A percentile compares a stretch with the other conserved stretches of the same genome.
These are phyloP conservation scores for Smutsia temminckii DNA, from an alignment of 2,797 vertebrate species.

Conservation along the genomic window DNA sequence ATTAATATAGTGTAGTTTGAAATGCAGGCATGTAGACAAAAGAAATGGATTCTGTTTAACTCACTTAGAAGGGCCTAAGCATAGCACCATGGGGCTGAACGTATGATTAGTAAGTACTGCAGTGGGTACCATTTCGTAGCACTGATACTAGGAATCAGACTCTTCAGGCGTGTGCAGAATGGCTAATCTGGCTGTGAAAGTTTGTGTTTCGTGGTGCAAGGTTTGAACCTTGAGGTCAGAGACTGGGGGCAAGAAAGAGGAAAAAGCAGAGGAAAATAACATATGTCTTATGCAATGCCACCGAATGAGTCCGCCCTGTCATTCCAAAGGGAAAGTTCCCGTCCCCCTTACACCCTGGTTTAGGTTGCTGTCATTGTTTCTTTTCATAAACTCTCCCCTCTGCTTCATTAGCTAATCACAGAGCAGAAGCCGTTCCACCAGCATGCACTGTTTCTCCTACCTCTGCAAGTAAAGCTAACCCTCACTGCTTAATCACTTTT, in stretches of 20 bases:
- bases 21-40: not conserved
- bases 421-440: conserved; percentile 74
- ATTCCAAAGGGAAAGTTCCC: not conserved
- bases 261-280: not conserved
- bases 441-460: conserved; percentile 73
- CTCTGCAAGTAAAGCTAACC: conserved; percentile 81
- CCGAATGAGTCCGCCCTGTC: too few relatives aligned
- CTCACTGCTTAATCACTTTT: conserved; percentile 84
- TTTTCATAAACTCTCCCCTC: conserved; percentile 64
- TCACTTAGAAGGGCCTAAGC: conserved; percentile 1
- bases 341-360: not conserved
- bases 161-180: not conserved
- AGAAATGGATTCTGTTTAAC: conserved; percentile 35
- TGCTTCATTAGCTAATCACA: conserved; percentile 79
- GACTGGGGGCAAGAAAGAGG: not conserved
- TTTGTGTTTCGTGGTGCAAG: not conserved
- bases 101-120: not conserved
- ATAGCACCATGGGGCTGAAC: not conserved
- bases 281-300: not conserved
- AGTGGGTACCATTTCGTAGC: not conserved
- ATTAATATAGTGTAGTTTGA: conserved; percentile 45
- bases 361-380: conserved; percentile 21
- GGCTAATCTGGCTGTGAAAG: not conserved
- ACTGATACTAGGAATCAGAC: not conserved
- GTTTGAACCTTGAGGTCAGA: not conserved